These are phyloP conservation scores for Dissostichus mawsoni DNA, from an alignment of 2,113 vertebrate species.

Conservation along the genomic window DNA sequence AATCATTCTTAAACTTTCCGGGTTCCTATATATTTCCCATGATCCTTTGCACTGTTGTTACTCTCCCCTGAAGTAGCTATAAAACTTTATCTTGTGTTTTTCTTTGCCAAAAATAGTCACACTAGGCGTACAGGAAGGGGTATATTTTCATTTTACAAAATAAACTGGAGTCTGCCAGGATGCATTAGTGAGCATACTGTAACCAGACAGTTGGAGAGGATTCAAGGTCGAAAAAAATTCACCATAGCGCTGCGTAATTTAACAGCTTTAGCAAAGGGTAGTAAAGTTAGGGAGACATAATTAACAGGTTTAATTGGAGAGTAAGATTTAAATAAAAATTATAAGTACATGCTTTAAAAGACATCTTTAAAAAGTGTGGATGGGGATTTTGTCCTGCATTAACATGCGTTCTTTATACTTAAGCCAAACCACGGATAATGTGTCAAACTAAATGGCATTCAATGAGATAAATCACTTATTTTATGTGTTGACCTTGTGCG, in stretches of 20 bases:
- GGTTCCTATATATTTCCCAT: background rate
- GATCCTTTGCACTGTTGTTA: background rate
- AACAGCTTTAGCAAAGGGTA: constrained; percentile 14
- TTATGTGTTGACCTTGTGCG: background rate
- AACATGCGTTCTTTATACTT: background rate
- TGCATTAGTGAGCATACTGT: background rate
- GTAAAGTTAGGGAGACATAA: constrained; percentile 18
- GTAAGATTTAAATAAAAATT: background rate
- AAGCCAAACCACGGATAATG: background rate
- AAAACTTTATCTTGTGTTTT: constrained; percentile 25
- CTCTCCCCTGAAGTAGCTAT: constrained; percentile 10
- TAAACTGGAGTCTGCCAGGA: constrained; percentile 15
- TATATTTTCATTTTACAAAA: constrained; percentile 28
- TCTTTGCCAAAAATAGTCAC: constrained; percentile 51
- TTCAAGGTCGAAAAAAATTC: constrained; percentile 35
- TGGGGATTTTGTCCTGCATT: background rate
- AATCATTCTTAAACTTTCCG: background rate
- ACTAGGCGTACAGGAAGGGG: background rate
- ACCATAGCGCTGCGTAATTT: constrained; percentile 6
- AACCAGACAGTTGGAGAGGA: constrained; percentile 17
- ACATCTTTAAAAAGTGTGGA: too few species aligned
- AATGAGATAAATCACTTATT: too few species aligned
- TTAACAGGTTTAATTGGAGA: constrained; percentile 17
- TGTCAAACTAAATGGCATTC: background rate
- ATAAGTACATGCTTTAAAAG: too few species aligned